Evolutionary conservation across 2,888 invertebrate species (phyloP), one percentile per base, ranked within the genome.

Genomic region (Drosophila koepferae): DNA sequence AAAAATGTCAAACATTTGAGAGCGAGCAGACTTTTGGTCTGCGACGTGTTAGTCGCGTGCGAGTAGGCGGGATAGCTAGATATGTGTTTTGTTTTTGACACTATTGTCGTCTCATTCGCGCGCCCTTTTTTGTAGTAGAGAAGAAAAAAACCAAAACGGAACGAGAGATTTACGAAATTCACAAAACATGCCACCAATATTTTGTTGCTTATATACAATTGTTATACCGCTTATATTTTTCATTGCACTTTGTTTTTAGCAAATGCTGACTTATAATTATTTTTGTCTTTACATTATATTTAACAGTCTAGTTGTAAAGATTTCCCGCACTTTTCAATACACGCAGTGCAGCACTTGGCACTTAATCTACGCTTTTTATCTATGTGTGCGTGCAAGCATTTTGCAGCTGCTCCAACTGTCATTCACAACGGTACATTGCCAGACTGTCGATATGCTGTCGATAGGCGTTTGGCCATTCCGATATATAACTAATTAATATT

Each of bases 141-240:
- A 84, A 85, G 88, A 89, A 84, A 84, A 86, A 89, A 79, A 82
- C 76, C 82, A 89, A 87, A 89, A 87, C 83, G 84, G 80, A 83
- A 80, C 77, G 81, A 76, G 72, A 74, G 86, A 82, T 76, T 67
- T 68, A 68, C 58, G 71, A 74, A 87, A 70, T 81, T 79, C 85
- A 89, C 80, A 81, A 75, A 81, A 84, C 75, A 84, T 71, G 76
- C 73, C 48, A 84, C 69, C 68, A 81, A 63, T 61, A 69, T 53
- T 56, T 60, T 72, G 63, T 66, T 68, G 69, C 56, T 53, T 69
- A 56, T 66, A 54, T 67, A 16, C 44, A 44, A 40, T 77, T 46
- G 31, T 46, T 36, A 49, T 20, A 43, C 36, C 60, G 28, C 28
- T 49, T 7, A 65, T 28, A 59, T 58, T 63, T 41, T 65, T 53